Evolutionary conservation across 2,113 vertebrate species (phyloP), one percentile per base, ranked within the genome.

Genomic region (Ptilonorhynchus violaceus): DNA sequence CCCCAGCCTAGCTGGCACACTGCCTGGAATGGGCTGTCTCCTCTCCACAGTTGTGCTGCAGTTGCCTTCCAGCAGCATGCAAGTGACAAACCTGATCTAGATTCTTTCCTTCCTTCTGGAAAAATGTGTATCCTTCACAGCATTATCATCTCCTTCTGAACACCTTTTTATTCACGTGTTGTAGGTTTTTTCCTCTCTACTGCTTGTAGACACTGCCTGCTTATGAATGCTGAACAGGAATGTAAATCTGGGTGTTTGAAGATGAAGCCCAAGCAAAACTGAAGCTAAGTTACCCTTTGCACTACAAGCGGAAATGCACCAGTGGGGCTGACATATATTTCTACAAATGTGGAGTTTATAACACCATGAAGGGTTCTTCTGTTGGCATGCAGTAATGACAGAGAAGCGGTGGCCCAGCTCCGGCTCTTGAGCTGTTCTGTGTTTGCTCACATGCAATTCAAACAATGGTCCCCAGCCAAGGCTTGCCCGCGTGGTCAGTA

Each of bases 401-500:
- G 35, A 73, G 63, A 28, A 93, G 60, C 6, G 0, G 56, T 7
- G 33, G 60, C 77, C 60, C 85, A 55, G 2, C 27, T 24, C 30
- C 1, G 1, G 30, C 73, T 81, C 80, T 69, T 28, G 56, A 82
- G 74, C 81, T 39, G 30, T 7, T 91, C 33, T 44, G n/a, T 66
- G 60, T 91, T 84, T 91, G 84, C 77, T 63, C 52, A 82, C 60
- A 33, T 0, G 0, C 8, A 16, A 33, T 18, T 68, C 88, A 89
- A 85, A 75, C 59, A 59, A 33, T 2, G 8, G 7, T 52, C 19
- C 25, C 33, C 77, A 75, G 88, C 64, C 69, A 87, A 84, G 44
- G 69, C 77, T 91, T 0, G 0, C 42, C 27, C 0, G 0, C 0
- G 0, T 17, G 87, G 89, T 67, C 77, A 78, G 60, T 64, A 50